These are phyloP conservation scores for Macropus fuliginosus DNA, from an alignment of 2,797 vertebrate genomes.

Conservation along the genomic window DNA sequence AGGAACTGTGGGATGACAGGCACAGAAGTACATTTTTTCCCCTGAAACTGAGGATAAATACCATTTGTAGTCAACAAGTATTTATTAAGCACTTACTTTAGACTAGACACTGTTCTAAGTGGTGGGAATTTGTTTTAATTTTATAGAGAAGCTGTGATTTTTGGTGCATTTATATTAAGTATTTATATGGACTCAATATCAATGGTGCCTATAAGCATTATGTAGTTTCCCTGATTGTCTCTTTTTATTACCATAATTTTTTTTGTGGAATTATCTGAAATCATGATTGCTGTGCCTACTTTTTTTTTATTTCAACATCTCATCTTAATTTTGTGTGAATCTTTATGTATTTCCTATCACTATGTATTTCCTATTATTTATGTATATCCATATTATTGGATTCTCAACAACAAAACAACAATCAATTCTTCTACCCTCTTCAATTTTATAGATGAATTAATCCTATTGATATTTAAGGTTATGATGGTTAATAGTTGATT, in stretches of 20 bases:
- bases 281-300: no score
- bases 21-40: not conserved
- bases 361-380: not conserved
- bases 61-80: not conserved
- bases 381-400: not conserved
- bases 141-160: not conserved
- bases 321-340: not conserved
- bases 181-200: not conserved
- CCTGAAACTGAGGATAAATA: not conserved
- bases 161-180: not conserved
- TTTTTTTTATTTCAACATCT: not conserved
- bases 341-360: not conserved
- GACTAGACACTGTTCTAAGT: not conserved
- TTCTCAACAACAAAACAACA: not conserved
- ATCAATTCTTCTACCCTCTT: not conserved
- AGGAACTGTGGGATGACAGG: not conserved
- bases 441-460: not conserved
- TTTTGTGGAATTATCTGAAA: not conserved
- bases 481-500: not conserved
- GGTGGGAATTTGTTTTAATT: not conserved
- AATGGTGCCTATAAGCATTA: not conserved
- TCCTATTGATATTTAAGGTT: not conserved
- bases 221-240: not conserved
- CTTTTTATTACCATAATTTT: not conserved
- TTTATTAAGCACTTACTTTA: not conserved